Conservation (phyloP, 2,113 vertebrate species). For the Orthochromis indermauri region DNA sequence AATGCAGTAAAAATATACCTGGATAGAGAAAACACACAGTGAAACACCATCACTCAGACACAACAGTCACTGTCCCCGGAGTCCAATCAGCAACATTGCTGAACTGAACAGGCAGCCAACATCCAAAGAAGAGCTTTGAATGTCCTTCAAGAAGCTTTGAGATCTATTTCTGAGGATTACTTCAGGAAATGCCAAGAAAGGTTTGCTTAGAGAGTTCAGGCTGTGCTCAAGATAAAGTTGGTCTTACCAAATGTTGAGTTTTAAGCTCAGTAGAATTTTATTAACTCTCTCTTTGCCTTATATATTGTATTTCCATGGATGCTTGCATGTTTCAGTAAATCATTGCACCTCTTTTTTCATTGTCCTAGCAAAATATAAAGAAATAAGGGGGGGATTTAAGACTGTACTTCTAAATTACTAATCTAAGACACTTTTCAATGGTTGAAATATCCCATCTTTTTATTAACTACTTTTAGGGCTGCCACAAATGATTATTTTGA, state of each 20-base stretch:
- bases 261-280: neutral
- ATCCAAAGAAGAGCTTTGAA: neutral
- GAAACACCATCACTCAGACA: neutral
- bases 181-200: neutral
- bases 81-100: neutral
- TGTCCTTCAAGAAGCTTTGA: neutral
- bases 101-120: neutral
- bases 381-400: neutral
- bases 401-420: neutral
- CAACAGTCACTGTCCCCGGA: neutral
- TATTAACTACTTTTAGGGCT: neutral
- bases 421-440: neutral
- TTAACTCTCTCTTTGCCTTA: neutral
- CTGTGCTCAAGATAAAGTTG: neutral
- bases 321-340: neutral
- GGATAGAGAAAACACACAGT: neutral
- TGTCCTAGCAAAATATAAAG: neutral
- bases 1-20: neutral
- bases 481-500: neutral
- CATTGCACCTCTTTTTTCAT: neutral
- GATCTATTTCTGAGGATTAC: neutral
- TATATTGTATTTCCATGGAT: neutral
- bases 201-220: neutral
- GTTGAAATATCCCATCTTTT: neutral
- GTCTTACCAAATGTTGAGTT: neutral